phyloP scores from a whole-genome alignment of 2,113 vertebrate genomes.

The Limnothrissa miodon region DNA sequence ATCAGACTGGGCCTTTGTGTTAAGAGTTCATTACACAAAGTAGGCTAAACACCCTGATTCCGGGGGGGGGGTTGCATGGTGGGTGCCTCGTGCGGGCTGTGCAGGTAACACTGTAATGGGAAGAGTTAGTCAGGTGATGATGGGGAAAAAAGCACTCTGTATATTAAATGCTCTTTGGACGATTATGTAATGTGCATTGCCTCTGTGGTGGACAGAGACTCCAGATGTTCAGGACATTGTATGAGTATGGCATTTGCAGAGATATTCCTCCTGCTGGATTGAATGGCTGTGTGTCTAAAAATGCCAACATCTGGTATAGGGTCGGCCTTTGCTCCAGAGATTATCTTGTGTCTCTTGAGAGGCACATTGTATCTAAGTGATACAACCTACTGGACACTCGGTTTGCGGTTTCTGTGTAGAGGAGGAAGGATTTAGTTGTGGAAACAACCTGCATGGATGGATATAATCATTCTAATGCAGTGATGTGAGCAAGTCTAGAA shows the following conservation, averaged over 20 bases:
- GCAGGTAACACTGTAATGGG: background rate
- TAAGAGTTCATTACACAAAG: background rate
- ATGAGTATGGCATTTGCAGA: background rate
- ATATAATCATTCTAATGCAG: too few relatives aligned
- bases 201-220: background rate
- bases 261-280: background rate
- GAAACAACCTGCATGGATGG: too few relatives aligned
- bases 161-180: background rate
- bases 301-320: background rate
- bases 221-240: background rate
- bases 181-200: background rate
- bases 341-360: background rate
- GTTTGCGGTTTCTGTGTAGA: too few relatives aligned
- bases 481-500: too few relatives aligned
- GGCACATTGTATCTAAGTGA: too few relatives aligned
- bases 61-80: too few relatives aligned
- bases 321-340: background rate
- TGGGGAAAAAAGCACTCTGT: background rate
- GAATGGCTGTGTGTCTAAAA: background rate
- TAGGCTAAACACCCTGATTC: background rate
- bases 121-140: background rate
- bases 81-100: too few relatives aligned
- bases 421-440: too few relatives aligned
- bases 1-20: background rate
- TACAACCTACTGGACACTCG: too few relatives aligned